A percentile compares a stretch with the other conserved stretches of the same genome.
phyloP scores from a whole-genome alignment of 2,888 invertebrate species.

The Orchesellides sinensis region DNA sequence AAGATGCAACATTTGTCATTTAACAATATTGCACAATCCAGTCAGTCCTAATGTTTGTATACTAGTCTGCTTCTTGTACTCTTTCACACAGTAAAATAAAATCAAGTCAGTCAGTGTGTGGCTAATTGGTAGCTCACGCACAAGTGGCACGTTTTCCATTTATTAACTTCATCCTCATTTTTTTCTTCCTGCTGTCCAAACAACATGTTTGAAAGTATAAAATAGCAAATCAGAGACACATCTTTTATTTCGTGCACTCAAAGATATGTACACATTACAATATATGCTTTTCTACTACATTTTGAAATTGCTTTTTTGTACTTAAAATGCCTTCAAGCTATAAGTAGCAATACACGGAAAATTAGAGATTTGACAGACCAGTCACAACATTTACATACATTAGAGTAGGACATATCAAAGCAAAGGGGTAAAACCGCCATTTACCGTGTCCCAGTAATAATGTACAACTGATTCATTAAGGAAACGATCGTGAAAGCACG shows the following conservation, averaged over 20 bases:
- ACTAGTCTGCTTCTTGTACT: too few relatives aligned
- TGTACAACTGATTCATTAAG: conserved; percentile 24
- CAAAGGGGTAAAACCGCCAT: not conserved
- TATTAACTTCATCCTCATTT: conserved; percentile 17
- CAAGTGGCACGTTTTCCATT: conserved; percentile 44
- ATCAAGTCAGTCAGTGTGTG: conserved; percentile 3
- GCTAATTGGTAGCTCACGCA: conserved; percentile 30
- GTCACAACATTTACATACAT: conserved; percentile 42
- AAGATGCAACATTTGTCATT: too few relatives aligned
- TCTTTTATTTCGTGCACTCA: not conserved
- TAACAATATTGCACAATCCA: too few relatives aligned
- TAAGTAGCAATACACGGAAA: conserved; percentile 1
- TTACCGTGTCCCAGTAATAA: not conserved
- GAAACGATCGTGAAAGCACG: conserved; percentile 31
- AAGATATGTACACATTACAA: not conserved
- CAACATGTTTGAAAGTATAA: not conserved
- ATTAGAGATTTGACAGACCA: conserved; percentile 12
- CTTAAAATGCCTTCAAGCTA: not conserved
- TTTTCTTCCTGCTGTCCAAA: not conserved
- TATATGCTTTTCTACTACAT: too few relatives aligned
- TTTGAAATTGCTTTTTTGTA: too few relatives aligned
- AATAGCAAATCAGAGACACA: not conserved
- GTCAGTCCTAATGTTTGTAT: too few relatives aligned
- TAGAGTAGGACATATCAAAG: conserved; percentile 9
- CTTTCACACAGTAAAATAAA: too few relatives aligned